phyloP scores from a whole-genome alignment of 1,140 invertebrate species.

The Drosophila willistoni region DNA sequence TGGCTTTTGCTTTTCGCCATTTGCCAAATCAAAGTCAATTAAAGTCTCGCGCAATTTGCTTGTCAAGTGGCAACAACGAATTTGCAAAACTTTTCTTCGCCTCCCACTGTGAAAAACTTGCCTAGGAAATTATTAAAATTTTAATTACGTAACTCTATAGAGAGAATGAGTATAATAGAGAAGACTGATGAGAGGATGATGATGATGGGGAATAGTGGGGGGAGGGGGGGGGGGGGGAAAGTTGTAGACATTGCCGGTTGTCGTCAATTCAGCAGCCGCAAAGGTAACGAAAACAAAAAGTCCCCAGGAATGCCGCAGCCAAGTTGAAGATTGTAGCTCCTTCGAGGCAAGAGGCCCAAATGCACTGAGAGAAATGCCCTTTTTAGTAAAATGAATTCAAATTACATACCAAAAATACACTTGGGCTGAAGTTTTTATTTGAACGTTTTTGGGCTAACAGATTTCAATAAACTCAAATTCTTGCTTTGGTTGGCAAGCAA shows the following conservation, averaged over 20 bases:
- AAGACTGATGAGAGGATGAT: background rate
- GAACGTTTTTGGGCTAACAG: too few relatives aligned
- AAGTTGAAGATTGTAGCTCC: background rate
- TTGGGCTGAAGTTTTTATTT: too few relatives aligned
- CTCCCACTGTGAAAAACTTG: constrained; percentile 28
- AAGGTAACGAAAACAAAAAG: constrained; percentile 49
- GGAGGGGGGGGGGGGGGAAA: background rate
- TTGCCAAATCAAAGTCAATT: constrained; percentile 71
- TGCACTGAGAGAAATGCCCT: background rate
- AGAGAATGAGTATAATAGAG: constrained; percentile 38
- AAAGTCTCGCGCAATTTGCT: constrained; percentile 54
- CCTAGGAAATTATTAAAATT: constrained; percentile 70
- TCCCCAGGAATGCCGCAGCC: background rate
- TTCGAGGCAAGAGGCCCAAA: background rate
- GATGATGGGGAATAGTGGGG: background rate
- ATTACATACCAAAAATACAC: too few relatives aligned
- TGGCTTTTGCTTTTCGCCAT: background rate
- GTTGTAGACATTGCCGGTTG: constrained; percentile 39
- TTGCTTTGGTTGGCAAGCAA: too few relatives aligned
- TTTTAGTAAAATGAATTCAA: too few relatives aligned
- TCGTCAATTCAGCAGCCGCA: constrained; percentile 19
- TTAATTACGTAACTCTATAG: constrained; percentile 65
- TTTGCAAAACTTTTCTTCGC: constrained; percentile 48
- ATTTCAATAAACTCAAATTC: too few relatives aligned
- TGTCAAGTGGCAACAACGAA: constrained; percentile 58